Evolutionary conservation across 2,888 invertebrate species (phyloP).

Genomic region (Caenorhabditis japonica): DNA sequence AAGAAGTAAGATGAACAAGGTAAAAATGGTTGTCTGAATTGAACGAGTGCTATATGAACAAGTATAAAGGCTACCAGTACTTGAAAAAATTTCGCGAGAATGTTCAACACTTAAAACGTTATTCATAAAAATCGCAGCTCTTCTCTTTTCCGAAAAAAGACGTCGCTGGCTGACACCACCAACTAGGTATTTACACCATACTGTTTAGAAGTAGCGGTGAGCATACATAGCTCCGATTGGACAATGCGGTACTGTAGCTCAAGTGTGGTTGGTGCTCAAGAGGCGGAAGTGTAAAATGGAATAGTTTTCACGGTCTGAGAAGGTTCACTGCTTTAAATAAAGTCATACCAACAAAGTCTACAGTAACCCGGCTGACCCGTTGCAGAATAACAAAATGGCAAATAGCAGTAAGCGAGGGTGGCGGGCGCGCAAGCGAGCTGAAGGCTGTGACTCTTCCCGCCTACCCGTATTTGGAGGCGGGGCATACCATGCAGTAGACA

Average conservation of each 20-base stretch:
- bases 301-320: conserved; percentile 12
- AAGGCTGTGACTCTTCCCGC: conserved; percentile 49
- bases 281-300: conserved; percentile 32
- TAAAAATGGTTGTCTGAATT: conserved; percentile 24
- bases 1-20: neutral
- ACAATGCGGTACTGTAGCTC: conserved; percentile 51
- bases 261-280: conserved; percentile 45
- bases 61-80: conserved; percentile 37
- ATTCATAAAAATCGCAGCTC: conserved; percentile 36
- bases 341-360: conserved; percentile 10
- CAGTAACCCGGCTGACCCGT: conserved; percentile 45
- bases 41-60: conserved; percentile 30
- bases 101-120: conserved; percentile 51
- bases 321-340: conserved; percentile 2
- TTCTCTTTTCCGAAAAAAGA: conserved; percentile 40
- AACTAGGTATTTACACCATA: conserved; percentile 41
- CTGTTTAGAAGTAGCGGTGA: conserved; percentile 36
- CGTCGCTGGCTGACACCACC: conserved; percentile 54
- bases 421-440: conserved; percentile 45
- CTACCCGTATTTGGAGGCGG: conserved; percentile 44
- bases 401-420: conserved; percentile 28
- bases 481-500: conserved; percentile 43
- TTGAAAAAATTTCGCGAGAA: conserved; percentile 47
- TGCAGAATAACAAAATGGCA: conserved; percentile 46
- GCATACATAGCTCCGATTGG: conserved; percentile 50